Percentiles rank a stretch among this genome's conserved stretches.
Evolutionary conservation across 2,113 vertebrate species (phyloP).

Genomic region (Cryptomyrus ogoouensis): DNA sequence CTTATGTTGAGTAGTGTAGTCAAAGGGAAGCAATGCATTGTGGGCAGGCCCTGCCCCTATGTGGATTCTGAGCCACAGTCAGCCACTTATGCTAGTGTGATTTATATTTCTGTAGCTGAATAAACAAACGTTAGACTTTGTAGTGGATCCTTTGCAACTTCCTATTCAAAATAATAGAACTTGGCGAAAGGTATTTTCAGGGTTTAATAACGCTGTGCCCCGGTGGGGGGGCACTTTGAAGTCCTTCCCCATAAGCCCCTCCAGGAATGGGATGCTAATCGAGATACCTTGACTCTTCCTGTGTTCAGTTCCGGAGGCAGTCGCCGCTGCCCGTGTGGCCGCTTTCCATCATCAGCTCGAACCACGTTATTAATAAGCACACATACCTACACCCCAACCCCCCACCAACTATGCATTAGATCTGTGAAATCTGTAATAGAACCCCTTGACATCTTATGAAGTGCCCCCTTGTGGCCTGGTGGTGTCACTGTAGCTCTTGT

Average conservation of each 20-base stretch:
- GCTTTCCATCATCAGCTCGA: not conserved
- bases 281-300: not conserved
- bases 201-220: not conserved
- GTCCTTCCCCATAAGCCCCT: not conserved
- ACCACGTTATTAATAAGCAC: not conserved
- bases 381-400: not conserved
- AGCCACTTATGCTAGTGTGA: not conserved
- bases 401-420: too few species aligned
- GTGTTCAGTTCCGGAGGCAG: not conserved
- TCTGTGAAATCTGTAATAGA: not conserved
- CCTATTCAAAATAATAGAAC: not conserved
- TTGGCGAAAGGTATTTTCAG: not conserved
- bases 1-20: not conserved
- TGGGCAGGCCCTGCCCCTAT: not conserved
- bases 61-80: not conserved
- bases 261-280: not conserved
- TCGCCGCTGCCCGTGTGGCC: not conserved
- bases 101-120: not conserved
- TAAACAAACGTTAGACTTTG: not conserved
- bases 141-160: not conserved
- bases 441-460: not conserved
- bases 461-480: not conserved
- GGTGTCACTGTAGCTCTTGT: not conserved
- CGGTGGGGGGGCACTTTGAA: not conserved
- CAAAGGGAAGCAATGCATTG: not conserved